A percentile compares a stretch with the other conserved stretches of the same genome.
Conservation (phyloP, 2,888 invertebrate genomes). For the Aphodius sticticus region DNA sequence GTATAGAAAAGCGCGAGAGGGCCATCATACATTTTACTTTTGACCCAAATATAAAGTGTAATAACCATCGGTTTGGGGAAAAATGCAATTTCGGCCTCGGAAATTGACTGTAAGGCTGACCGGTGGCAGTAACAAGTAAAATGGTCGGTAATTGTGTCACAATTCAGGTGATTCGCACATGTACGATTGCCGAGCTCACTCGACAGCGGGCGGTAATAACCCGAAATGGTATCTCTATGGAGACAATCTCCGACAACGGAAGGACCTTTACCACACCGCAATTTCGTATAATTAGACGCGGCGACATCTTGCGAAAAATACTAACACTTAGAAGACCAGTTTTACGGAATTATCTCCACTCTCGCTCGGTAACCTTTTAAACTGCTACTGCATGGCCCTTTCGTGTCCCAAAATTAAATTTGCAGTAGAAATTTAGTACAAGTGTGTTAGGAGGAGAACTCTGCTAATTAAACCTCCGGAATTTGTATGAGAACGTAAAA, state of each 20-base stretch:
- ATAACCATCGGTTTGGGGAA: background rate
- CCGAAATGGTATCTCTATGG: background rate
- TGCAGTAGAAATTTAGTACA: no score
- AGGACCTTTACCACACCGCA: background rate
- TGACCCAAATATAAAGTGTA: background rate
- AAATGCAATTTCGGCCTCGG: background rate
- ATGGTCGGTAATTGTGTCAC: background rate
- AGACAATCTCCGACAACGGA: background rate
- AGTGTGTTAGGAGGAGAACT: no score
- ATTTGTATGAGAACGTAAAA: no score
- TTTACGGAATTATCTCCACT: background rate
- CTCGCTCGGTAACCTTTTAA: background rate
- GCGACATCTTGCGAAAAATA: conserved; percentile 4
- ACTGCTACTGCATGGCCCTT: background rate
- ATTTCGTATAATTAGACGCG: background rate
- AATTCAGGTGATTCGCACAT: conserved; percentile 4
- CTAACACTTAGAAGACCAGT: background rate
- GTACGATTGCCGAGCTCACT: background rate
- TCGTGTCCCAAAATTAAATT: background rate
- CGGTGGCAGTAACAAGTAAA: background rate
- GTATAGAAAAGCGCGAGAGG: background rate
- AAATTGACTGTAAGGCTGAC: background rate
- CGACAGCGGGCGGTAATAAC: background rate
- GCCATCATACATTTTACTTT: background rate
- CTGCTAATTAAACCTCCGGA: no score